A percentile compares a stretch with the other conserved stretches of the same genome.
Conservation (phyloP, 2,113 vertebrate species). For the Melierax canorus region DNA sequence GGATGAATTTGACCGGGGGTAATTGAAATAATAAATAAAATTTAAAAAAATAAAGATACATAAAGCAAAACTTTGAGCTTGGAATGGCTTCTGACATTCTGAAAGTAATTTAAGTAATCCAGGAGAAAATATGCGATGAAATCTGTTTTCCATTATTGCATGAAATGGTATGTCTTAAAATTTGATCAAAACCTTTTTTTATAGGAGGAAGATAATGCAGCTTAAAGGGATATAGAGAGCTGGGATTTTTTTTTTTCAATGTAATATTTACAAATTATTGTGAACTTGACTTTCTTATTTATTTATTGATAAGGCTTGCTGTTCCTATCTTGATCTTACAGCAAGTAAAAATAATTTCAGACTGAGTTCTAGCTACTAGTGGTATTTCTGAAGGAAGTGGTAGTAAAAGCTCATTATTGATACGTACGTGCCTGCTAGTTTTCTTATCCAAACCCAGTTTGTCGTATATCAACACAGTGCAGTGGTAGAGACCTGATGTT, state of each 20-base stretch:
- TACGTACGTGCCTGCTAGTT: rapidly evolving
- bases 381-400: background rate
- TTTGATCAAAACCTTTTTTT: background rate
- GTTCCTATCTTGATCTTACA: background rate
- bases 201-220: background rate
- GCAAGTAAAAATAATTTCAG: background rate
- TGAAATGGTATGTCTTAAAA: background rate
- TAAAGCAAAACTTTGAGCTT: background rate
- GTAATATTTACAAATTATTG: background rate
- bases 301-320: background rate
- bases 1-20: background rate
- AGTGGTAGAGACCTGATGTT: background rate
- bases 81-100: slow-evolving; percentile 1
- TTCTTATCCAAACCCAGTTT: background rate
- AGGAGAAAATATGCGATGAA: background rate
- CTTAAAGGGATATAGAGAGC: background rate
- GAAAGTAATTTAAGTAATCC: background rate
- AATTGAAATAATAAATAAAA: background rate
- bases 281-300: background rate
- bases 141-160: background rate
- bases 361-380: background rate
- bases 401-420: background rate
- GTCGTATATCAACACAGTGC: background rate
- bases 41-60: background rate
- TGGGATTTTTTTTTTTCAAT: background rate